These are phyloP conservation scores for Porites lobata DNA, from an alignment of 92 coral and sea anemone genomes.

Conservation along the genomic window DNA sequence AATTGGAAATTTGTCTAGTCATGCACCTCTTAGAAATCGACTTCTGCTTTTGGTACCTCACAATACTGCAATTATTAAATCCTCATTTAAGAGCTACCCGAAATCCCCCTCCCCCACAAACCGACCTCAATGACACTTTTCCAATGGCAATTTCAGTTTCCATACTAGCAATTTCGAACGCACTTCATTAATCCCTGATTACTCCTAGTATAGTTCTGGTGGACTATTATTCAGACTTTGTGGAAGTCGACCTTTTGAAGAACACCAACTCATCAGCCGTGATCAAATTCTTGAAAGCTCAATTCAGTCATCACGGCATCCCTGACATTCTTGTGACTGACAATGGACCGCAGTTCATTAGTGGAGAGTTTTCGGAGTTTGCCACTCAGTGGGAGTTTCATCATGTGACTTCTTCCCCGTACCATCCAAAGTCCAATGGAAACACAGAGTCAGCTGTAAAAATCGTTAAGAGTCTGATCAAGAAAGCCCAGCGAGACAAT, in stretches of 20 bases:
- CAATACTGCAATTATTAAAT: no score
- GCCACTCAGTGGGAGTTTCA: slow-evolving; percentile 44
- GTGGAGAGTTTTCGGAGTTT: slow-evolving; percentile 60
- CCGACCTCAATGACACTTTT: no score
- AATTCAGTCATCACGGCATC: slow-evolving; percentile 71
- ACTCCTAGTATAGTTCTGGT: slow-evolving; percentile 67
- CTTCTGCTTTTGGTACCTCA: no score
- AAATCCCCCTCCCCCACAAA: no score
- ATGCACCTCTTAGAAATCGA: no score
- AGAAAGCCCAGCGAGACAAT: slow-evolving; percentile 61
- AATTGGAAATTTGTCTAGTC: no score
- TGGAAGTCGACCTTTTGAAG: slow-evolving; percentile 61
- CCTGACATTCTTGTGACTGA: slow-evolving; percentile 72
- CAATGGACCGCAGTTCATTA: slow-evolving; percentile 60
- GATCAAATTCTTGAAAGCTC: slow-evolving; percentile 59
- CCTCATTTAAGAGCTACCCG: no score
- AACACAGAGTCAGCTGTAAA: slow-evolving; percentile 52
- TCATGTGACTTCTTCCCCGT: slow-evolving; percentile 38
- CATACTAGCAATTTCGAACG: no score
- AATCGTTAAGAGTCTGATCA: slow-evolving; percentile 55
- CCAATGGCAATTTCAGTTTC: no score
- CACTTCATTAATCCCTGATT: no score
- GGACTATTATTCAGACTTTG: slow-evolving; percentile 69
- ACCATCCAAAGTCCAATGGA: slow-evolving; percentile 56
- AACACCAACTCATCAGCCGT: slow-evolving; percentile 62